These are phyloP conservation scores for Selene dorsalis DNA, from an alignment of 2,797 vertebrate species.

Conservation along the genomic window DNA sequence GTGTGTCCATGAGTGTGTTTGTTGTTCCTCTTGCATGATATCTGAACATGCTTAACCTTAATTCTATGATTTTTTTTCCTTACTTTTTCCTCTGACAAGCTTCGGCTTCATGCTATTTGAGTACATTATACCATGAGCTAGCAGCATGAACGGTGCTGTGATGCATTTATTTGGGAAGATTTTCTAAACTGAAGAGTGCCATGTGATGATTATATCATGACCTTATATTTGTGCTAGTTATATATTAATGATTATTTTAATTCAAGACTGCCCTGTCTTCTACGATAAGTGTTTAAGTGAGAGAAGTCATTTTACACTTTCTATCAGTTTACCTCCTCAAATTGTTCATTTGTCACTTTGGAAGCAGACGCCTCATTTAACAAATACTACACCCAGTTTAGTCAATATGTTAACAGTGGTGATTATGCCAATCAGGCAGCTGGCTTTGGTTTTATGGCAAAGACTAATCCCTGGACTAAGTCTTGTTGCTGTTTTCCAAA, in stretches of 20 bases:
- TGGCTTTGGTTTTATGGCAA: constrained; percentile 18
- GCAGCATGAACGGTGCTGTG: constrained; percentile 40
- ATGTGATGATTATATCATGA: not conserved
- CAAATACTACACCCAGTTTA: constrained; percentile 3
- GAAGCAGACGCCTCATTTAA: not conserved
- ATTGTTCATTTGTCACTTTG: not conserved
- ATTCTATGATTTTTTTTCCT: constrained; percentile 36
- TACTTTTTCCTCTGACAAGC: constrained; percentile 32
- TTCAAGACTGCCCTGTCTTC: not conserved
- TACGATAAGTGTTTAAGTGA: not conserved
- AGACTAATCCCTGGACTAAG: constrained; percentile 21
- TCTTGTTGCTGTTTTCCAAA: constrained; percentile 7
- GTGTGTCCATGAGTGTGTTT: constrained; percentile 17
- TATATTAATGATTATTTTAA: not conserved
- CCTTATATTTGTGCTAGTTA: not conserved
- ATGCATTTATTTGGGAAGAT: not conserved
- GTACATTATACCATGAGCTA: constrained; percentile 26
- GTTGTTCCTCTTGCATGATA: constrained; percentile 70
- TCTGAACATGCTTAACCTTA: constrained; percentile 54
- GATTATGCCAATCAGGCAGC: not conserved
- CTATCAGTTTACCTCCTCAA: not conserved
- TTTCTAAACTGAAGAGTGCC: not conserved
- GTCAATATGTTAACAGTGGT: not conserved
- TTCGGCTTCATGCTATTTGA: constrained; percentile 44
- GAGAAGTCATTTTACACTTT: not conserved